Evolutionary conservation across 2,113 vertebrate genomes (phyloP).

Genomic region (Cynoglossus semilaevis): DNA sequence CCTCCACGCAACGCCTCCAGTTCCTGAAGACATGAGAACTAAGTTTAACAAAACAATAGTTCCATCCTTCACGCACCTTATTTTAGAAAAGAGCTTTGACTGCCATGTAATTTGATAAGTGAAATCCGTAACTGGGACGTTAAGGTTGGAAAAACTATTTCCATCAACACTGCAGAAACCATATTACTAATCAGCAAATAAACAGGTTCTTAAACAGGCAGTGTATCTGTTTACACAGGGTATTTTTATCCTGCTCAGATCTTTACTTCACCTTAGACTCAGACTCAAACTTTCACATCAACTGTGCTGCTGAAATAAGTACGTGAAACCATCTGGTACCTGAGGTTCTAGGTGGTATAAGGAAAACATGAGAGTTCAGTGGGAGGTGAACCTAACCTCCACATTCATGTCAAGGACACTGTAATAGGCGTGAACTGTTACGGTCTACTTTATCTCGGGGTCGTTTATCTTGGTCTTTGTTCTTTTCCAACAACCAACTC

Average conservation of each 20-base stretch:
- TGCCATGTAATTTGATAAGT: too few species aligned
- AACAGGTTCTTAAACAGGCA: too few species aligned
- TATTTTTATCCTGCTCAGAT: too few species aligned
- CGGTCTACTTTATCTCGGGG: slow-evolving; percentile 7
- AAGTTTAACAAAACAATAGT: slow-evolving; percentile 20
- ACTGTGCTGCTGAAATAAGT: slow-evolving; percentile 1
- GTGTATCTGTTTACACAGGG: too few species aligned
- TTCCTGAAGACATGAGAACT: slow-evolving; percentile 60
- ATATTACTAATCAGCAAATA: too few species aligned
- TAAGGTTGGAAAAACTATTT: too few species aligned
- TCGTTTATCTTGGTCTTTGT: slow-evolving; percentile 30
- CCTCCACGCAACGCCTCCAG: slow-evolving; percentile 84
- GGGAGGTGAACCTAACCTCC: slow-evolving; percentile 40
- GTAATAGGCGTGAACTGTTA: slow-evolving; percentile 26
- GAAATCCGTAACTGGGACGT: too few species aligned
- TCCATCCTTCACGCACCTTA: slow-evolving; percentile 16
- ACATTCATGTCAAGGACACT: slow-evolving; percentile 34
- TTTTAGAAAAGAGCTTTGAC: slow-evolving; percentile 3
- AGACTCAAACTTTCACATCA: slow-evolving; percentile 11
- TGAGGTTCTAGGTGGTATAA: neutral
- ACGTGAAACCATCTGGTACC: slow-evolving; percentile 11
- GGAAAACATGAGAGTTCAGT: slow-evolving; percentile 5
- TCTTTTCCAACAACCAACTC: slow-evolving; percentile 41
- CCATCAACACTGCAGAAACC: too few species aligned
- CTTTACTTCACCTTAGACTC: too few species aligned